phyloP scores from a whole-genome alignment of 2,113 vertebrate species.

The Rhineura floridana region DNA sequence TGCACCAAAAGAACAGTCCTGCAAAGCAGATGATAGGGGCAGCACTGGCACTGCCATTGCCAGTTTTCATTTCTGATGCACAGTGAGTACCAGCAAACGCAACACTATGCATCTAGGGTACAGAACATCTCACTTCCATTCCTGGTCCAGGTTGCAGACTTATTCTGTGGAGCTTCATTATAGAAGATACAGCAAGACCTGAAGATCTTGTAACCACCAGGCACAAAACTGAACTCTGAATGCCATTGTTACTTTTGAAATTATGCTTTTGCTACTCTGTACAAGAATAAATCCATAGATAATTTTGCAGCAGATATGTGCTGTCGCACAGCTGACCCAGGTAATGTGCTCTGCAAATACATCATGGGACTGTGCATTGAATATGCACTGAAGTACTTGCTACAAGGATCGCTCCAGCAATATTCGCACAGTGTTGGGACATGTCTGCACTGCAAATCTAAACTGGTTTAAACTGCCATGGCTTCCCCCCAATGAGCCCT shows the following conservation, averaged over 20 bases:
- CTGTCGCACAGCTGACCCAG: not conserved
- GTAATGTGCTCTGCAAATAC: not conserved
- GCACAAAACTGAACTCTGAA: not conserved
- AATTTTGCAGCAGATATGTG: not conserved
- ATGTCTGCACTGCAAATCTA: not conserved
- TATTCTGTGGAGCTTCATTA: not conserved
- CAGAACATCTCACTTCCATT: not conserved
- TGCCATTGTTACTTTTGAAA: not conserved
- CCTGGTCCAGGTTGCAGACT: not conserved
- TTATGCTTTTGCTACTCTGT: not conserved
- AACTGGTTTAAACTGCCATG: not conserved
- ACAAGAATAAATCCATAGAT: conserved; percentile 2
- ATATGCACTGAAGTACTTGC: not conserved
- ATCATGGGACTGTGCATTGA: not conserved
- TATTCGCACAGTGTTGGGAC: not conserved
- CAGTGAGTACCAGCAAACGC: not conserved
- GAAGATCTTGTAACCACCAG: not conserved
- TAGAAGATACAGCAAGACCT: not conserved
- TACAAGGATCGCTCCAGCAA: not conserved
- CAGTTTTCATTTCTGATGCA: not conserved
- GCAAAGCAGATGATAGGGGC: not conserved
- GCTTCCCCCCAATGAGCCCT: not conserved
- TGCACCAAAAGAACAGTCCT: not conserved
- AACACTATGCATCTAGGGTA: not conserved
- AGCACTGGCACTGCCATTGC: not conserved